Conservation (phyloP, 2,113 vertebrate genomes). For the Percina caprodes region DNA sequence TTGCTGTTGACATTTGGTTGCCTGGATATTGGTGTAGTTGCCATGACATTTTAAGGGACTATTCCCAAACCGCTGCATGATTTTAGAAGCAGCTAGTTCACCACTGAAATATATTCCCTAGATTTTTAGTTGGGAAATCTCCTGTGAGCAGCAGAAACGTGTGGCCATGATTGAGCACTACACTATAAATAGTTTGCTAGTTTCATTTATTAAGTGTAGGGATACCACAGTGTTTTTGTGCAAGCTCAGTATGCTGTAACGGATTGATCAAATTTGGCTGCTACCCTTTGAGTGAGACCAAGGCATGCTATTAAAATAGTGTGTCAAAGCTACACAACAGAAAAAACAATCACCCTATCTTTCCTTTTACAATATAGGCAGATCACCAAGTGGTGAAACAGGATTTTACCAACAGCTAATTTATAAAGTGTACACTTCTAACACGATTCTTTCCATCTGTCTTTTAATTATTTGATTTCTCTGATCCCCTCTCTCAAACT, state of each 20-base stretch:
- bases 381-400: slow-evolving; percentile 30
- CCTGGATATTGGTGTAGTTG: slow-evolving; percentile 64
- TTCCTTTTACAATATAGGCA: neutral
- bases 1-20: slow-evolving; percentile 29
- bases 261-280: slow-evolving; percentile 19
- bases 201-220: slow-evolving; percentile 45
- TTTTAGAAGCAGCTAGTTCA: slow-evolving; percentile 44
- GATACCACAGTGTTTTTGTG: slow-evolving; percentile 19
- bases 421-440: slow-evolving; percentile 17
- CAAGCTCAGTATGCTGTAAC: slow-evolving; percentile 11
- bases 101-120: slow-evolving; percentile 26
- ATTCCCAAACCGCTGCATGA: slow-evolving; percentile 35
- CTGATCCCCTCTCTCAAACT: neutral
- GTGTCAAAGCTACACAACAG: slow-evolving; percentile 18
- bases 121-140: slow-evolving; percentile 59
- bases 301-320: slow-evolving; percentile 22
- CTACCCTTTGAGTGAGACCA: slow-evolving; percentile 23
- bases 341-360: slow-evolving; percentile 41
- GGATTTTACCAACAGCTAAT: slow-evolving; percentile 23
- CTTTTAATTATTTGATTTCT: neutral
- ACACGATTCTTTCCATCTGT: neutral
- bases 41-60: slow-evolving; percentile 60
- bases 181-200: slow-evolving; percentile 37
- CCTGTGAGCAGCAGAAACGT: slow-evolving; percentile 34
- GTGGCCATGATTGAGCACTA: slow-evolving; percentile 13